Percentiles rank a stretch among this genome's conserved stretches.
Evolutionary conservation across 2,113 vertebrate genomes (phyloP).

Genomic region (Potamarius usumacintae): DNA sequence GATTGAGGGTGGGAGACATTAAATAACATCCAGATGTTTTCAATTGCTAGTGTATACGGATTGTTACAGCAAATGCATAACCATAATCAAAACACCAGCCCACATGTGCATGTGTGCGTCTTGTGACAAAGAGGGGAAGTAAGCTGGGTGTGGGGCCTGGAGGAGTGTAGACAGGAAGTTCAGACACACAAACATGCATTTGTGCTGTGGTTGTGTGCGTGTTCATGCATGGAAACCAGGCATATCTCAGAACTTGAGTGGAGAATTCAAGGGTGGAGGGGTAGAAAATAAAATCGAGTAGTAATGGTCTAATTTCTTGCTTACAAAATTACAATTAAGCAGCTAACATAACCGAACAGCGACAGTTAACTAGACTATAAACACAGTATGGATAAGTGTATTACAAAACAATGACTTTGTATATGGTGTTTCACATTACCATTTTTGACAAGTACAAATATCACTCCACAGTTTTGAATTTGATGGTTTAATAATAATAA

Average conservation of each 20-base stretch:
- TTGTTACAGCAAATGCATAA: background rate
- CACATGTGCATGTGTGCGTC: too few species aligned
- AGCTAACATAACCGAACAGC: background rate
- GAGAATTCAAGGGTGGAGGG: background rate
- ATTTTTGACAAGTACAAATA: too few species aligned
- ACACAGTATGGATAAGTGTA: too few species aligned
- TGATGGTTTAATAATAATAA: too few species aligned
- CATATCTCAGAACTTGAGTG: background rate
- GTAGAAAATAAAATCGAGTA: background rate
- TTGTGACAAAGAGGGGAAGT: slow-evolving; percentile 54
- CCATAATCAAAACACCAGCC: background rate
- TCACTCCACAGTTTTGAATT: too few species aligned
- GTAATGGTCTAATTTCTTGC: background rate
- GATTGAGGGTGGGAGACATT: background rate
- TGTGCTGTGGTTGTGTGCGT: background rate
- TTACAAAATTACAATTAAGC: background rate
- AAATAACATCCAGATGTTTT: slow-evolving; percentile 7
- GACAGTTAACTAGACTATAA: too few species aligned
- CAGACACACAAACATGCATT: slow-evolving; percentile 12
- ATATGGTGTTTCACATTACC: too few species aligned
- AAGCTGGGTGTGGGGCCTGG: slow-evolving; percentile 35
- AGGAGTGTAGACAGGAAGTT: slow-evolving; percentile 41
- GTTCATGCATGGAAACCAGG: background rate
- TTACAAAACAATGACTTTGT: too few species aligned
- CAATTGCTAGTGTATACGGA: background rate